A percentile compares a stretch with the other conserved stretches of the same genome.
Evolutionary conservation across 2,888 invertebrate genomes (phyloP).

Genomic region (Platynereis dumerilii): DNA sequence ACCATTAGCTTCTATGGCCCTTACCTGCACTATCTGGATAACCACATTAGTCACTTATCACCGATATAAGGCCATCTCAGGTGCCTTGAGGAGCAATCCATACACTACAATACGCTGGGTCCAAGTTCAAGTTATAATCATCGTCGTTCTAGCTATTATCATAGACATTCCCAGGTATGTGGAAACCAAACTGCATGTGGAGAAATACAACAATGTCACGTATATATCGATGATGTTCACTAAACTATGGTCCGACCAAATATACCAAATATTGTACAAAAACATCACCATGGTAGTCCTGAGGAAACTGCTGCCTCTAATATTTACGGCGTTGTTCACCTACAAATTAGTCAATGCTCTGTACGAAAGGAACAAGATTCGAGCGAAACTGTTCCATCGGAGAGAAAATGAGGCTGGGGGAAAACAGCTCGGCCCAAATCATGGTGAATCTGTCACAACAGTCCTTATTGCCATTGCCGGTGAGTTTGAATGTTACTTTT

Average conservation of each 20-base stretch:
- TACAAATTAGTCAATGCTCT: slow-evolving; percentile 1
- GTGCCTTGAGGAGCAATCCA: slow-evolving; percentile 1
- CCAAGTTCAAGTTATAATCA: background rate
- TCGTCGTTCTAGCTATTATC: background rate
- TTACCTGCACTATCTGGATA: slow-evolving; percentile 17
- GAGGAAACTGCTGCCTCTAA: slow-evolving; percentile 17
- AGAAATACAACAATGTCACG: background rate
- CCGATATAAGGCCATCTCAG: slow-evolving; percentile 11
- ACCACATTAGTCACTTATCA: slow-evolving; percentile 15
- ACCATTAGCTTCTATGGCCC: slow-evolving; percentile 15
- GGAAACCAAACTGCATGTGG: slow-evolving; percentile 1
- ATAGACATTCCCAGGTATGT: slow-evolving; percentile 18
- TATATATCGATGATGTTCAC: background rate
- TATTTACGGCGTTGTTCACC: slow-evolving; percentile 4
- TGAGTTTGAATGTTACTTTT: too few species aligned
- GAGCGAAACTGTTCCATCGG: slow-evolving; percentile 3
- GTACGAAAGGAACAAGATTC: slow-evolving; percentile 1
- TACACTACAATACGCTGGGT: slow-evolving; percentile 8
- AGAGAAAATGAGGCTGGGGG: too few species aligned
- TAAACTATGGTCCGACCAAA: background rate
- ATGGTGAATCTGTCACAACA: too few species aligned
- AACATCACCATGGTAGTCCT: slow-evolving; percentile 14
- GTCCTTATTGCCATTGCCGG: too few species aligned
- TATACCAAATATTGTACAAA: slow-evolving; percentile 18
- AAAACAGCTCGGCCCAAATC: too few species aligned